Base-by-base conservation (phyloP, 1,140 invertebrate species). In the Zaprionus kolodkinae region DNA sequence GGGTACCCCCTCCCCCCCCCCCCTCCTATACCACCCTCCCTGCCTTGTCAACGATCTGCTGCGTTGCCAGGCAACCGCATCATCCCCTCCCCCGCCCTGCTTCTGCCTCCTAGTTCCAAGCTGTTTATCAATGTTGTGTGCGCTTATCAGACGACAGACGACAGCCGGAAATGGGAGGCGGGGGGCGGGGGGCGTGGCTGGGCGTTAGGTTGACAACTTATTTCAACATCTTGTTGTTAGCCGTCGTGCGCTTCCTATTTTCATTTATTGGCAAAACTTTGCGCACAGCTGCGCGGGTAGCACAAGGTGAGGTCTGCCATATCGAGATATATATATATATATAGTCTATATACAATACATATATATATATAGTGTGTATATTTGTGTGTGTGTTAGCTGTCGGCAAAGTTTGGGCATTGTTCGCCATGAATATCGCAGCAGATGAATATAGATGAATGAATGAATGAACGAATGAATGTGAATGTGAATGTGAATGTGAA, bases 221-320 rank as follows among this genome's bases (percentile, higher is more conserved):
- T 88, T 87, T 87, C 84, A 87, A 75, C 85, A 84, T 87, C 80
- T 84, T 74, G 72, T 76, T 78, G 73, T 78, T 76, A 72, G 52
- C 73, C 73, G 40, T 74, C 56, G 74, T 77, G 54, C 30, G 73
- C 73, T 87, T 87, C 83, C 79, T 88, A 88, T 87, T 87, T 87
- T 88, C 83, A 87, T 87, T 87, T 87, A 87, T 87, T 87, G 80
- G 67, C 78, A 82, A 87, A 87, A 87, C 80, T 87, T 84, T 79
- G 75, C 67, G 70, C 77, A 57, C 80, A 87, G 69, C 71, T 88
- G 85, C 68, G 76, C 76, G 67, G 71, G 40, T 21, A 21, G 40
- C 40, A 45, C 40, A 83, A 59, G 71, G 62, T 21, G 52, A 27
- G 17, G 56, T 3, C 17, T 30, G 17, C 36, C 36, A 57, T 11